Conservation (phyloP, 2,797 vertebrate species). For the Silurus aristotelis region DNA sequence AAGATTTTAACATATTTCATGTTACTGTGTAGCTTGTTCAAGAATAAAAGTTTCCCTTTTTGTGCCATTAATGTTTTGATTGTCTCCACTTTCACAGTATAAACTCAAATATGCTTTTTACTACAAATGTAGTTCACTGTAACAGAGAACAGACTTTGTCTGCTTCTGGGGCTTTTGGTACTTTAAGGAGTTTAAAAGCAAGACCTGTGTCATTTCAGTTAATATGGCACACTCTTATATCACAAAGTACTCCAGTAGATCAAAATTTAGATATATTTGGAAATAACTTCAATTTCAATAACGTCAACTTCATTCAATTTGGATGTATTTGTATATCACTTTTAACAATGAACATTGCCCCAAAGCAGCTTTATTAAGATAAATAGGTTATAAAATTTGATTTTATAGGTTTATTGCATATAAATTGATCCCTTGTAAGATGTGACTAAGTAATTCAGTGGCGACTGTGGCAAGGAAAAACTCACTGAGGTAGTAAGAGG, state of each 20-base stretch:
- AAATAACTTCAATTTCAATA: background rate
- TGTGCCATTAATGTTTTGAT: background rate
- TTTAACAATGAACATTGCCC: too few species aligned
- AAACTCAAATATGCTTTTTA: background rate
- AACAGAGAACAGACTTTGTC: background rate
- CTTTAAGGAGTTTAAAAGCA: background rate
- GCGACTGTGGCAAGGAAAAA: too few species aligned
- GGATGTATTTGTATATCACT: too few species aligned
- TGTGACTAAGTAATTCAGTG: too few species aligned
- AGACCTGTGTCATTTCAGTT: background rate
- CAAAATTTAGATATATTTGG: too few species aligned
- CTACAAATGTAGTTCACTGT: background rate
- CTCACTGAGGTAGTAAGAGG: too few species aligned
- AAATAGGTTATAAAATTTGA: too few species aligned
- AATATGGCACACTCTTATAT: background rate
- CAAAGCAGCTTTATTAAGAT: too few species aligned
- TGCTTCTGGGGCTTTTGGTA: background rate
- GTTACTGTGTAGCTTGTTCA: background rate
- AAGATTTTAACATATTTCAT: background rate
- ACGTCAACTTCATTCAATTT: too few species aligned
- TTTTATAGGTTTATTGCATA: too few species aligned
- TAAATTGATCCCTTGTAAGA: too few species aligned
- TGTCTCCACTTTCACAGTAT: background rate
- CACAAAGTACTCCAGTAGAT: conserved; percentile 2
- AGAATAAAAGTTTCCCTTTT: background rate